phyloP scores from a whole-genome alignment of 2,797 vertebrate genomes.

The Gobionotothen gibberifrons region DNA sequence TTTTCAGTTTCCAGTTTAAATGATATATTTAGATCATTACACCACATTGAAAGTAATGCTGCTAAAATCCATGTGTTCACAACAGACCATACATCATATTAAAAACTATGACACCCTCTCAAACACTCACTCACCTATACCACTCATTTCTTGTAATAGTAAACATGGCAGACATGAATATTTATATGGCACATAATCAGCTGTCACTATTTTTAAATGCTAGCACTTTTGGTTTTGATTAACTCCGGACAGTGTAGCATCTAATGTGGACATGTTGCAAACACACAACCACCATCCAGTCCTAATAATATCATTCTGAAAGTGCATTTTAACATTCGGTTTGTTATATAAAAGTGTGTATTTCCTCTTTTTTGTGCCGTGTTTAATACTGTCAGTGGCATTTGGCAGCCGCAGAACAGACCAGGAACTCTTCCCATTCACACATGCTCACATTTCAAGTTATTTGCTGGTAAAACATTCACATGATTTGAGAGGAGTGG shows the following conservation, averaged over 20 bases:
- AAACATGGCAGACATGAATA: constrained; percentile 56
- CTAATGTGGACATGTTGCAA: constrained; percentile 28
- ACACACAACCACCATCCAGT: constrained; percentile 54
- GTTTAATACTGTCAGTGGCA: constrained; percentile 66
- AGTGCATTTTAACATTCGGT: constrained; percentile 73
- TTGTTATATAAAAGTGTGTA: constrained; percentile 26
- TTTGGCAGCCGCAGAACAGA: constrained; percentile 45
- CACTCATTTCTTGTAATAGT: constrained; percentile 39
- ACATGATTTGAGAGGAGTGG: constrained; percentile 53
- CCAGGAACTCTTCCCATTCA: constrained; percentile 27
- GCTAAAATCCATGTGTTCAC: constrained; percentile 37
- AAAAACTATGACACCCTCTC: constrained; percentile 23
- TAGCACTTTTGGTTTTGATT: constrained; percentile 62
- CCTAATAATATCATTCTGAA: constrained; percentile 56
- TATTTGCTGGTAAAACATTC: constrained; percentile 67
- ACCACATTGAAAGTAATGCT: constrained; percentile 35
- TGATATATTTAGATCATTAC: constrained; percentile 41
- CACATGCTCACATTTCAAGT: constrained; percentile 52
- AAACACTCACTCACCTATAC: constrained; percentile 27
- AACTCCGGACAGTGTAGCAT: constrained; percentile 28
- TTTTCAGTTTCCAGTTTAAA: constrained; percentile 61
- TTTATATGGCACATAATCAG: constrained; percentile 60
- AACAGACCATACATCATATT: constrained; percentile 32
- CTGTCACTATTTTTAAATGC: constrained; percentile 26
- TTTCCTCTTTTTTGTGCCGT: constrained; percentile 35